phyloP scores from a whole-genome alignment of 2,888 invertebrate genomes.

The Tiliacea aurago region DNA sequence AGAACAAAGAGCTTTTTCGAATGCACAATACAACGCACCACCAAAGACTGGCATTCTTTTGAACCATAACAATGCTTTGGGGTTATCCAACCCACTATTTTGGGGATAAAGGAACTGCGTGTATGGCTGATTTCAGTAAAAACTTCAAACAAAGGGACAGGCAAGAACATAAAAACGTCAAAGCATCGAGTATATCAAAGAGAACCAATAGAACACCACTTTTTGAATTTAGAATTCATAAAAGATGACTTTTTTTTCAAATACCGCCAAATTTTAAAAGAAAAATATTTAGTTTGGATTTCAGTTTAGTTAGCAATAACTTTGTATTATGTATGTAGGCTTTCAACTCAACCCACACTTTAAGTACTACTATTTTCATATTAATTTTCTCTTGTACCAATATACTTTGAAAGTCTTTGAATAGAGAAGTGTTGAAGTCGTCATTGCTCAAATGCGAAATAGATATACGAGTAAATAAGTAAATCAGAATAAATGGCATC shows the following conservation, averaged over 20 bases:
- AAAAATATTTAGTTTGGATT: constrained; percentile 22
- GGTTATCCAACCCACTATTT: constrained; percentile 2
- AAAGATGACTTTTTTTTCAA: constrained; percentile 8
- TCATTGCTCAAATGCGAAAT: background rate
- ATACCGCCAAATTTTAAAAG: constrained; percentile 3
- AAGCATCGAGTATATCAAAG: constrained; percentile 2
- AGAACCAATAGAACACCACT: background rate
- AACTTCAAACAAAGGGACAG: constrained; percentile 16
- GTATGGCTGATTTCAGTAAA: background rate
- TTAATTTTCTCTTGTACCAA: background rate
- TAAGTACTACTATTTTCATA: background rate
- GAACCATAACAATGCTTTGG: constrained; percentile 30
- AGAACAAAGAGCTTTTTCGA: constrained; percentile 8
- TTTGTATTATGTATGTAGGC: background rate
- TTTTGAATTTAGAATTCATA: constrained; percentile 13
- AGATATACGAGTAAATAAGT: background rate
- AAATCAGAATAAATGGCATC: background rate
- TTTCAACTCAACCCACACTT: constrained; percentile 11
- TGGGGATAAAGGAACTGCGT: constrained; percentile 5
- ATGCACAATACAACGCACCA: constrained; percentile 20
- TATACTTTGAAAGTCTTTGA: background rate
- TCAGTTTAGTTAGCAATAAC: constrained; percentile 4
- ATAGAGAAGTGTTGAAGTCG: background rate
- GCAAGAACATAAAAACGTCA: background rate
- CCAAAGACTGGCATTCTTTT: constrained; percentile 41